Evolutionary conservation across 2,797 vertebrate species (phyloP).

Genomic region (Epinephelus awoara): DNA sequence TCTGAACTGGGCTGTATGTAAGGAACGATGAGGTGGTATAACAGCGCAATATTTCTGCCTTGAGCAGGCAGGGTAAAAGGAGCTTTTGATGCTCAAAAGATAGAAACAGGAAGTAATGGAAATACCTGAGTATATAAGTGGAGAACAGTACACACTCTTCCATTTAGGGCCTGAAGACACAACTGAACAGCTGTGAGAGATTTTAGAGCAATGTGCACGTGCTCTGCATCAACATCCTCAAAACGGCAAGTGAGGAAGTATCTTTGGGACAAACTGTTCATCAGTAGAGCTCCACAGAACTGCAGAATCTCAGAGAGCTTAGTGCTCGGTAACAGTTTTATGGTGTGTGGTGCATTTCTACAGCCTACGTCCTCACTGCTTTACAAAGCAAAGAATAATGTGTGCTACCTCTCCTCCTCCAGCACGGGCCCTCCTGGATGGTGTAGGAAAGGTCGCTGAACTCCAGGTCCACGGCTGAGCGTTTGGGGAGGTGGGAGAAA

Average conservation of each 20-base stretch:
- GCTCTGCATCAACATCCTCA: no score
- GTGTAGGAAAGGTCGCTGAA: conserved; percentile 93
- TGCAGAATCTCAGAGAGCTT: background rate
- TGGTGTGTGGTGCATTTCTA: background rate
- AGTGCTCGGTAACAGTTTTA: background rate
- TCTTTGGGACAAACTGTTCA: background rate
- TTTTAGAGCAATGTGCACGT: no score
- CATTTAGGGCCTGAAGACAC: no score
- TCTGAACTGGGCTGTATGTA: no score
- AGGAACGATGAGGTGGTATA: no score
- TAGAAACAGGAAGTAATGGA: no score
- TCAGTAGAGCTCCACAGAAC: background rate
- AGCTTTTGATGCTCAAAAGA: no score
- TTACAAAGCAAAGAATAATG: background rate
- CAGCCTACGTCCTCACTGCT: background rate
- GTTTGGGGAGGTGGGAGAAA: conserved; percentile 94
- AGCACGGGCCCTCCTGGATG: conserved; percentile 90
- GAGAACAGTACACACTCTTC: no score
- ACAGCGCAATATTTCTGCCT: no score
- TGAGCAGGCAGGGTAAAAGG: no score
- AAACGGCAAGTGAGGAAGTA: background rate
- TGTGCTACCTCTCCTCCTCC: conserved; percentile 88
- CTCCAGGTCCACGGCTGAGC: conserved; percentile 92
- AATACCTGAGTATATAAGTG: no score
- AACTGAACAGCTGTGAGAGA: no score